A percentile compares a stretch with the other conserved stretches of the same genome.
Evolutionary conservation across 2,888 invertebrate genomes (phyloP).

Genomic region (Formica aserva): DNA sequence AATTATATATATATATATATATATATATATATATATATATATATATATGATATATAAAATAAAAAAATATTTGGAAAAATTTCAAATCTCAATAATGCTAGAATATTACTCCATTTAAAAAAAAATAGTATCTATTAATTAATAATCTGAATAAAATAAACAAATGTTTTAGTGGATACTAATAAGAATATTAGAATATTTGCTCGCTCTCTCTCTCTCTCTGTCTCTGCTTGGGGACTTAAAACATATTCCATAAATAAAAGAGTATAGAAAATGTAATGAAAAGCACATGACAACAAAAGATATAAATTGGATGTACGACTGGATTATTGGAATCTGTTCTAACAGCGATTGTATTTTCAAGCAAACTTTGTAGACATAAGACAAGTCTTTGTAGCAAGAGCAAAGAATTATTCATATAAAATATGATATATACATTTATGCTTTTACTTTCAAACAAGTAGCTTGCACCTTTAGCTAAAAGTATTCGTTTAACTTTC

Average conservation of each 20-base stretch:
- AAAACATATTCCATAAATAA: background rate
- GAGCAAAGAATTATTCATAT: background rate
- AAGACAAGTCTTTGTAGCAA: background rate
- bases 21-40: background rate
- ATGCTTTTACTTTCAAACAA: background rate
- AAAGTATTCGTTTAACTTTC: constrained; percentile 7
- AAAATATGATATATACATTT: background rate
- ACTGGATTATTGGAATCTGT: background rate
- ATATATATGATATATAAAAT: background rate
- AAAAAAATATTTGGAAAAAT: background rate
- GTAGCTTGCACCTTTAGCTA: background rate
- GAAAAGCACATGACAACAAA: background rate
- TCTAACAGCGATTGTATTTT: background rate
- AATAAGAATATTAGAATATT: background rate
- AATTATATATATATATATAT: background rate
- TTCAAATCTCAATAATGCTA: background rate
- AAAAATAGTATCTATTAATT: background rate
- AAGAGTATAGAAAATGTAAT: background rate
- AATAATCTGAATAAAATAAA: background rate
- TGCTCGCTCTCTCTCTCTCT: too few species aligned
- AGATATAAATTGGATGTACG: background rate
- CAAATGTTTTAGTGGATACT: background rate
- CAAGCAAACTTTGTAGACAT: background rate
- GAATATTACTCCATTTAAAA: background rate
- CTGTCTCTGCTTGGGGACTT: background rate